Evolutionary conservation across 2,113 vertebrate genomes (phyloP), one percentile per base, ranked within the genome.

Genomic region (Echinops telfairi): DNA sequence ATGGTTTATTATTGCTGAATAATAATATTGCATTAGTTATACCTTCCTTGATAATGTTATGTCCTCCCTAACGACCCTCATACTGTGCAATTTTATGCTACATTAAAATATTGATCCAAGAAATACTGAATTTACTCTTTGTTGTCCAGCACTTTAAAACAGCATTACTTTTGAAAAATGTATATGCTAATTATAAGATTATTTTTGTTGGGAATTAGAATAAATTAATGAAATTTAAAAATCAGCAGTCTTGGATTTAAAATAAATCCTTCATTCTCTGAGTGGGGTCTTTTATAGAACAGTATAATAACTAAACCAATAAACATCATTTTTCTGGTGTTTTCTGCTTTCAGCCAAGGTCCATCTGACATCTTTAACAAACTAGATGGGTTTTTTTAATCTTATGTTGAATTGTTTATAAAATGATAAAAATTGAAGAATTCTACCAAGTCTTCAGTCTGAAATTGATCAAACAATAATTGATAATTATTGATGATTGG

Each of bases 131-230:
- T 94, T 9, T 89, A 16, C 47, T 85, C 79, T 90, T 88, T 86
- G 31, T 76, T 73, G 77, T 86, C 60, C 76, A 77, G 38, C 31
- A 68, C 40, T 60, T 91, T 87, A 89, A 91, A 58, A n/a, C 6
- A 70, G 15, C 27, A 36, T 68, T 71, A 58, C 14, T 95, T 87
- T 94, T 70, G 58, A 38, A 71, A 90, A 83, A 40, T 40, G 40
- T 40, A 84, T 68, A 60, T 75, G 47, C 76, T 87, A 86, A 76
- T 91, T 89, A 43, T 90, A 66, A 68, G 29, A 58, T 75, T 85
- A 87, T 89, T 90, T 86, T 40, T 68, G 3, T 36, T 91, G 82
- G 91, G 87, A 93, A 76, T 78, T 47, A 73, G 36, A 95, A 82
- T 36, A 19, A 80, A 76, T 33, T 36, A 84, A 90, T 75, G 36